phyloP scores from a whole-genome alignment of 2,888 invertebrate genomes.

The Chaetoderma sp. region DNA sequence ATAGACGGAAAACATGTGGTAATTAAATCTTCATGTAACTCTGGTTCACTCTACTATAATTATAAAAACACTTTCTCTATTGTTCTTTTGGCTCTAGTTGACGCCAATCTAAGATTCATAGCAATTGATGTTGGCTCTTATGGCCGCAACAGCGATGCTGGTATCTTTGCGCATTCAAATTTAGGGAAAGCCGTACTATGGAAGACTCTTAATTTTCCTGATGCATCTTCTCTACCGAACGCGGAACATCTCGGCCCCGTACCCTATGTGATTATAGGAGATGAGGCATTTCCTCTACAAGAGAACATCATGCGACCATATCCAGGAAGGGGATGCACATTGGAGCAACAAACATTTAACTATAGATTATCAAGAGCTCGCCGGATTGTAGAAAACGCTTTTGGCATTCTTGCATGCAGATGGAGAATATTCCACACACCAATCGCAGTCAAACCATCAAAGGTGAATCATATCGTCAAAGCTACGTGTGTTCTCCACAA shows the following conservation, averaged over 20 bases:
- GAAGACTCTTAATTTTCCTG: slow-evolving; percentile 7
- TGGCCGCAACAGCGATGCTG: slow-evolving; percentile 60
- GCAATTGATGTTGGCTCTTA: slow-evolving; percentile 60
- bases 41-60: slow-evolving; percentile 3
- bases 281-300: slow-evolving; percentile 51
- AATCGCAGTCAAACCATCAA: too few species aligned
- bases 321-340: too few species aligned
- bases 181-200: not conserved
- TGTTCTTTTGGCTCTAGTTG: slow-evolving; percentile 45
- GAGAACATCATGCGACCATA: too few species aligned
- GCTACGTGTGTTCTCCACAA: too few species aligned
- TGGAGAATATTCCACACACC: too few species aligned
- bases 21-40: slow-evolving; percentile 3
- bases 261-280: slow-evolving; percentile 41
- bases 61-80: slow-evolving; percentile 33
- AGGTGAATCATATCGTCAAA: too few species aligned
- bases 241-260: not conserved
- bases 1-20: slow-evolving; percentile 9
- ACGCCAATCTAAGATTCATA: slow-evolving; percentile 63
- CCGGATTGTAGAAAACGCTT: too few species aligned
- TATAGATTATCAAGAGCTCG: too few species aligned
- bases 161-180: slow-evolving; percentile 38
- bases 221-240: slow-evolving; percentile 18
- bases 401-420: too few species aligned
- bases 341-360: too few species aligned